A percentile compares a stretch with the other conserved stretches of the same genome.
Conservation (phyloP, 2,113 vertebrate genomes). For the Balaeniceps rex region DNA sequence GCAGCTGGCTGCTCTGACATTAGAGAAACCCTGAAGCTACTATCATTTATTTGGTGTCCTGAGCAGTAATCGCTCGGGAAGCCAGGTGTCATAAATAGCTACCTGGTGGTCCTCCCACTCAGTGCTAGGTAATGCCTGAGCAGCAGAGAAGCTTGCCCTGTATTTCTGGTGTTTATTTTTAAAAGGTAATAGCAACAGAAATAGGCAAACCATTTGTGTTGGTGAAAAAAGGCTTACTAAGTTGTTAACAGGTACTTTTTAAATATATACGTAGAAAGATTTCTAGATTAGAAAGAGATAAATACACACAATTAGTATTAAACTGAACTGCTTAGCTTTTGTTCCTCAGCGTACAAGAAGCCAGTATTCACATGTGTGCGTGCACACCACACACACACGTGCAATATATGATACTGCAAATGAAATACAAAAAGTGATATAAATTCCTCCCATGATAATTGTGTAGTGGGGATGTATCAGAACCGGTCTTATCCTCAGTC, state of each 20-base stretch:
- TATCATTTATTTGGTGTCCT: background rate
- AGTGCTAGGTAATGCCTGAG: background rate
- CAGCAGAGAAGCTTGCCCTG: background rate
- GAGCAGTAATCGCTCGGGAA: background rate
- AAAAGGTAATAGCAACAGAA: background rate
- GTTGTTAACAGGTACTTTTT: background rate
- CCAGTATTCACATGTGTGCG: background rate
- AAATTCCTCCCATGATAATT: background rate
- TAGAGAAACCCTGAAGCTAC: background rate
- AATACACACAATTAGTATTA: background rate
- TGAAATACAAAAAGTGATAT: background rate
- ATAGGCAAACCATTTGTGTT: background rate
- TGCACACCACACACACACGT: accelerated
- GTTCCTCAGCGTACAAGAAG: background rate
- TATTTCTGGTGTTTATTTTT: background rate
- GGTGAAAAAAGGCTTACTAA: background rate
- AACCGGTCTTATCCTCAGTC: background rate
- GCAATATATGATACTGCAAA: background rate
- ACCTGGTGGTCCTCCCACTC: background rate
- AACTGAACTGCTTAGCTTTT: background rate
- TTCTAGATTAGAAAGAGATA: background rate
- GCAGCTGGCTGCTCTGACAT: background rate
- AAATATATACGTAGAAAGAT: background rate
- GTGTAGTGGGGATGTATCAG: background rate
- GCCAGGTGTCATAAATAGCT: background rate